Base-by-base conservation (phyloP, 2,797 vertebrate species). In the Bradypodion ventrale region DNA sequence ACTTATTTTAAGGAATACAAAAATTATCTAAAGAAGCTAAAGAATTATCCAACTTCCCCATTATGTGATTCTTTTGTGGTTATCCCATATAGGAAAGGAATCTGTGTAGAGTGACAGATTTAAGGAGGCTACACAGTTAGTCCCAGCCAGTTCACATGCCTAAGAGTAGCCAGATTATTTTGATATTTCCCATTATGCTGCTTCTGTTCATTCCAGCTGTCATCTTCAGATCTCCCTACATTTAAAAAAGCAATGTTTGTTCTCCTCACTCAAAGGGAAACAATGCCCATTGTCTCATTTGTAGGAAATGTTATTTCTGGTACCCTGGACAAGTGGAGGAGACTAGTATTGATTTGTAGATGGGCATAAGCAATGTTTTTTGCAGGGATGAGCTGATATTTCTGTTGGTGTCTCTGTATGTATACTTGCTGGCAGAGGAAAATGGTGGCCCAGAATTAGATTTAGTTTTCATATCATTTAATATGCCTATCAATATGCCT, bases 31-130 rank as follows among this genome's bases (percentile, higher is more conserved):
- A 44, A 49, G 40, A 66, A 44, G 86, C 7, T 42, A 35, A 8
- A 29, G 8, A 2, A 78, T 52, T 40, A 91, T 75, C n/a, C n/a
- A 68, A 78, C 81, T 87, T 85, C 85, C 76, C 75, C 75, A 69
- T 27, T 1, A 10, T 60, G 85, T 85, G 75, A 27, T 52, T 40
- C 25, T 59, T 62, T 75, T 27, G 5, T 19, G 13, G 37, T 87
- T 65, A 3, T 82, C 12, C 69, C 23, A 42, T 10, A 44, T 21
- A 63, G 19, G 59, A 75, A 75, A 68, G 19, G 25, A 76, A 83
- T n/a, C 40, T 42, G 37, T 76, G 62, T 19, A 62, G 44, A 46
- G 44, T 29, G 42, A 56, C 56, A 60, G 29, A 42, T 56, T 56
- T 56, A 56, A 56, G 52, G 52, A 56, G 19, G 19, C 42, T 42